phyloP scores from a whole-genome alignment of 2,888 invertebrate genomes.

The Eupithecia exiguata region DNA sequence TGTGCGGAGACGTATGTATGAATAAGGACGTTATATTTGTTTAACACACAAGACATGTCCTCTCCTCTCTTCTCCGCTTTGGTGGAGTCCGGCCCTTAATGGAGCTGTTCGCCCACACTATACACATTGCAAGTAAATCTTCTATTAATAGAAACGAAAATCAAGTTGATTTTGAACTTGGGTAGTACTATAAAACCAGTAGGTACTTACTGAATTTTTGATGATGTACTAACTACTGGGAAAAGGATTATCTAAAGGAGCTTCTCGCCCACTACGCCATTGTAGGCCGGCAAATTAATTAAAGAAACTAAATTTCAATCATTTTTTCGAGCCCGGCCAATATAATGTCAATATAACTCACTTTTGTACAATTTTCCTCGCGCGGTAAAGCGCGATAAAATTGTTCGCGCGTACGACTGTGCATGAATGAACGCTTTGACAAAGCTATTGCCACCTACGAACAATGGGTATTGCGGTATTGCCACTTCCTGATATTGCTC shows the following conservation, averaged over 20 bases:
- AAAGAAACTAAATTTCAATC: background rate
- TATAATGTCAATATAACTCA: background rate
- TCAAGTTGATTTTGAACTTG: background rate
- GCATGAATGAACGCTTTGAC: conserved; percentile 19
- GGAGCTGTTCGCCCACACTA: background rate
- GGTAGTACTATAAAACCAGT: background rate
- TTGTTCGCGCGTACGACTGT: conserved; percentile 10
- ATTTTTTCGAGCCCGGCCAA: background rate
- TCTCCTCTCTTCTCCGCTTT: no score
- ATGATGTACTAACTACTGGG: background rate
- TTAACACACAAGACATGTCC: no score
- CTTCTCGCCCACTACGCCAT: background rate
- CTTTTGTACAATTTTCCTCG: background rate
- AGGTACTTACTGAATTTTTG: background rate
- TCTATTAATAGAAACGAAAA: background rate
- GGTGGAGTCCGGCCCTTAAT: no score
- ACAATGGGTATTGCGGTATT: background rate
- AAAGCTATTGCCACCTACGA: background rate
- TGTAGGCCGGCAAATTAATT: background rate
- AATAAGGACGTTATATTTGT: no score
- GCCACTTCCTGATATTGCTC: background rate
- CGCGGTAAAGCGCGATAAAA: background rate
- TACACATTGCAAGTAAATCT: background rate
- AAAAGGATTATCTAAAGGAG: background rate
- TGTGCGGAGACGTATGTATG: no score